Evolutionary conservation across 2,888 invertebrate species (phyloP).

Genomic region (Xanthia icteritia): DNA sequence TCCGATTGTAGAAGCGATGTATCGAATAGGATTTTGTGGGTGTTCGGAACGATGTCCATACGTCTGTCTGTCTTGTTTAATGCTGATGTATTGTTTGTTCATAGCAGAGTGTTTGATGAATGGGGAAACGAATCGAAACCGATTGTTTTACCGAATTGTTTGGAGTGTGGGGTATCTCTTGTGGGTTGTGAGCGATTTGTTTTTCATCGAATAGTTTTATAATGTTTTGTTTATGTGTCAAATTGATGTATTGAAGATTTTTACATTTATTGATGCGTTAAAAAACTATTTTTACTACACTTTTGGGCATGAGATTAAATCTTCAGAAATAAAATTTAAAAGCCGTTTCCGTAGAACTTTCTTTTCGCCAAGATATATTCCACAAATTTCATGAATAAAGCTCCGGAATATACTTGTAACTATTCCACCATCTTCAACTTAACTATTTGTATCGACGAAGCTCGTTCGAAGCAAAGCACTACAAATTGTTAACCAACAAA

Average conservation of each 20-base stretch:
- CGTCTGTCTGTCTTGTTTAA: conserved; percentile 53
- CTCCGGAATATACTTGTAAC: conserved; percentile 11
- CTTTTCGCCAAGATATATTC: background rate
- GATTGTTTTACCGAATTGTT: conserved; percentile 50
- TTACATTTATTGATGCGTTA: background rate
- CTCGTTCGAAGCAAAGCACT: conserved; percentile 2
- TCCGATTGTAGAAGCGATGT: conserved; percentile 45
- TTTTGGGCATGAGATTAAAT: background rate
- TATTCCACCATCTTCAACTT: conserved; percentile 16
- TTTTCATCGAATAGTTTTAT: conserved; percentile 21
- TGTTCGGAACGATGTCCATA: conserved; percentile 42
- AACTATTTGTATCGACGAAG: conserved; percentile 26
- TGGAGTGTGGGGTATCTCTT: conserved; percentile 10
- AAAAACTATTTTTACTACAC: background rate
- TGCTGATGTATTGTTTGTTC: conserved; percentile 57
- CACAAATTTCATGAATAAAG: conserved; percentile 16
- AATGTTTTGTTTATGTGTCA: conserved; percentile 9
- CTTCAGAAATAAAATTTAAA: background rate
- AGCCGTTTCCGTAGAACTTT: background rate
- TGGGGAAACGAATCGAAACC: conserved; percentile 38
- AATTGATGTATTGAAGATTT: conserved; percentile 8
- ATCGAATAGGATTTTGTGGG: conserved; percentile 59
- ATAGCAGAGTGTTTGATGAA: conserved; percentile 55
- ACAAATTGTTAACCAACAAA: conserved; percentile 54
- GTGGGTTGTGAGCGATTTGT: conserved; percentile 16